Percentiles rank a stretch among this genome's conserved stretches.
Evolutionary conservation across 2,888 invertebrate genomes (phyloP).

Genomic region (Blastobasis lacticolella): DNA sequence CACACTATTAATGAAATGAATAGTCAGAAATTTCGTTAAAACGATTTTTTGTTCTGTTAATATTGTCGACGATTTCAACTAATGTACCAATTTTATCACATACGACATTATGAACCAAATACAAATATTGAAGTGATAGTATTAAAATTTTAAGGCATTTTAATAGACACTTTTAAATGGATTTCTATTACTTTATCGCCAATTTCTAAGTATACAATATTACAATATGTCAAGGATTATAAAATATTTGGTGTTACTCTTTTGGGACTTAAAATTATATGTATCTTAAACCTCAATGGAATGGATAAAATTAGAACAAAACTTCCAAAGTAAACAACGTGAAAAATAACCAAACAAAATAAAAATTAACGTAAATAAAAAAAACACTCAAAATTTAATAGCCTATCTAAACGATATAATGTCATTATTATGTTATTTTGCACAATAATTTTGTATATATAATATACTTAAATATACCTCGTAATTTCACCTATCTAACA

Average conservation of each 20-base stretch:
- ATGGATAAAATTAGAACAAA: constrained; percentile 25
- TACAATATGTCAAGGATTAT: constrained; percentile 33
- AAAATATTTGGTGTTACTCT: constrained; percentile 48
- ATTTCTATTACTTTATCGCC: constrained; percentile 25
- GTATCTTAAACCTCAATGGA: constrained; percentile 36
- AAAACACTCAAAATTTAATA: constrained; percentile 43
- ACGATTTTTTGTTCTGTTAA: neutral
- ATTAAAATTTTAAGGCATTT: constrained; percentile 28
- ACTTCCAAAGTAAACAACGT: constrained; percentile 8
- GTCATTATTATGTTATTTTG: constrained; percentile 23
- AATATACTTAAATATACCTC: constrained; percentile 52
- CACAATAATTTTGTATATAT: constrained; percentile 49
- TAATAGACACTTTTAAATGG: constrained; percentile 20
- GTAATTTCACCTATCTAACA: constrained; percentile 58
- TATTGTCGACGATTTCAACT: neutral
- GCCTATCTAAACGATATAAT: constrained; percentile 55
- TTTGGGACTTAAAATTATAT: constrained; percentile 56
- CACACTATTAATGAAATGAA: neutral
- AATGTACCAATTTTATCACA: neutral
- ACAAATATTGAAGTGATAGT: constrained; percentile 13
- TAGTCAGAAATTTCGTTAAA: neutral
- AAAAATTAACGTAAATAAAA: constrained; percentile 16
- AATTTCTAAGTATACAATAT: constrained; percentile 24
- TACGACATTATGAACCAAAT: constrained; percentile 10
- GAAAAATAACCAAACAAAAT: constrained; percentile 13